Evolutionary conservation across 1,140 invertebrate species (phyloP).

Genomic region (Linepithema humile): DNA sequence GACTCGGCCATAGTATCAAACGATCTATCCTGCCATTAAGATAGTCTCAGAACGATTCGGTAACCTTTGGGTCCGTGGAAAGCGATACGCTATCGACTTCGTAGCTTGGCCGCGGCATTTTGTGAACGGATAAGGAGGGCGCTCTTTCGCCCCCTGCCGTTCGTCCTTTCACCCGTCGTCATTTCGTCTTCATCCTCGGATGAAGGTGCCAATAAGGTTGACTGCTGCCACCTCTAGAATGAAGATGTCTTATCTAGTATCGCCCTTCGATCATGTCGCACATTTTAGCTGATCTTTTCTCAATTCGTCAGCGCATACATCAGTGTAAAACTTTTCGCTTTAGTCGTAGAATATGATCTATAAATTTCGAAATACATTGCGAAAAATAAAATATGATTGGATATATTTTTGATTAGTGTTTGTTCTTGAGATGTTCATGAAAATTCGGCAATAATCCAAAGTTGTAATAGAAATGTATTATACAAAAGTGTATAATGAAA

Average conservation of each 20-base stretch:
- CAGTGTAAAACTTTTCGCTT: not conserved
- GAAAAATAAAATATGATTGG: not conserved
- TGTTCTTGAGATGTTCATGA: not conserved
- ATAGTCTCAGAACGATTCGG: conserved; percentile 85
- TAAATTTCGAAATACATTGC: not conserved
- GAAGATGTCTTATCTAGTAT: conserved; percentile 47
- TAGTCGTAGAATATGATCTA: conserved; percentile 9
- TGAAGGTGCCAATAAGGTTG: conserved; percentile 61
- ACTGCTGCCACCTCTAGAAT: conserved; percentile 38
- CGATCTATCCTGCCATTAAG: conserved; percentile 85
- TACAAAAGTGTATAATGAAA: no score
- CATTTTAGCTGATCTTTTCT: not conserved
- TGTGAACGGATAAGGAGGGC: conserved; percentile 75
- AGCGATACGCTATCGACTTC: conserved; percentile 84
- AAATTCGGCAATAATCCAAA: not conserved
- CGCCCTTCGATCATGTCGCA: conserved; percentile 42
- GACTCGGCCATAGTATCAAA: conserved; percentile 85
- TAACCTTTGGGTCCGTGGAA: conserved; percentile 84
- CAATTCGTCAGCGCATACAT: conserved; percentile 40
- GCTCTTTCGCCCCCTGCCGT: conserved; percentile 63
- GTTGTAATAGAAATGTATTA: not conserved
- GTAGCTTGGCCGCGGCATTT: conserved; percentile 78
- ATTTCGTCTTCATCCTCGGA: conserved; percentile 70
- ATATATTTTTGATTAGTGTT: not conserved
- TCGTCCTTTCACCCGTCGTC: conserved; percentile 68